Base-by-base conservation (phyloP, 1,140 invertebrate genomes). In the Calycopis cecrops region DNA sequence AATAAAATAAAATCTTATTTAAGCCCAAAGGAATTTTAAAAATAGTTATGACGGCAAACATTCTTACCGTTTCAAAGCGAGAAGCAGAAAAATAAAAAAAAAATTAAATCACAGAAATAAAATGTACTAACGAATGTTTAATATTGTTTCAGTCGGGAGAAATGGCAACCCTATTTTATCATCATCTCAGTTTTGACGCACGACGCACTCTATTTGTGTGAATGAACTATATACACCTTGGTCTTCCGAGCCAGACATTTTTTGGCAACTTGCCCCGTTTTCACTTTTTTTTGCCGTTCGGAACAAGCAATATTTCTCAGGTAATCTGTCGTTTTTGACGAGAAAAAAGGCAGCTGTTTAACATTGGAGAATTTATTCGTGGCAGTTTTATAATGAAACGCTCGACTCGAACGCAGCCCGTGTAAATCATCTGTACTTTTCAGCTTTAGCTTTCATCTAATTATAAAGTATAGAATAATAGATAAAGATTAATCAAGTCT, bases 291-390 rank as follows among this genome's bases (percentile, higher is more conserved):
- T 44, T 40, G 21, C 21, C 6, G 55, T 48, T 53, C 61, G 48
- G 58, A 60, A 56, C 59, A 53, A 57, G 57, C 60, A 38, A 56
- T 63, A 68, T 65, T 55, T 69, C 71, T 64, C 71, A 73, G 71
- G 71, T 73, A 71, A 67, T 71, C 59, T 62, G 60, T 67, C 68
- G 62, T 57, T 49, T 11, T 35, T 34, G 51, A 51, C 33, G 47
- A 35, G 47, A 42, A 47, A 52, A 50, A 17, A 37, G 53, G 55
- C 63, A 68, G 63, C 60, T 72, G 60, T 59, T 63, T 60, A 54
- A 51, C 63, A 67, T 67, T 60, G 47, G 47, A 35, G 54, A 59
- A 52, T 52, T 40, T 53, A 34, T 53, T 14, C 12, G 40, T 17
- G 40, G 17, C 40, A 16, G 14, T 44, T 44, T 44, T 44, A 44